A percentile compares a stretch with the other conserved stretches of the same genome.
Conservation (phyloP, 2,113 vertebrate species). For the Varanus salvator region DNA sequence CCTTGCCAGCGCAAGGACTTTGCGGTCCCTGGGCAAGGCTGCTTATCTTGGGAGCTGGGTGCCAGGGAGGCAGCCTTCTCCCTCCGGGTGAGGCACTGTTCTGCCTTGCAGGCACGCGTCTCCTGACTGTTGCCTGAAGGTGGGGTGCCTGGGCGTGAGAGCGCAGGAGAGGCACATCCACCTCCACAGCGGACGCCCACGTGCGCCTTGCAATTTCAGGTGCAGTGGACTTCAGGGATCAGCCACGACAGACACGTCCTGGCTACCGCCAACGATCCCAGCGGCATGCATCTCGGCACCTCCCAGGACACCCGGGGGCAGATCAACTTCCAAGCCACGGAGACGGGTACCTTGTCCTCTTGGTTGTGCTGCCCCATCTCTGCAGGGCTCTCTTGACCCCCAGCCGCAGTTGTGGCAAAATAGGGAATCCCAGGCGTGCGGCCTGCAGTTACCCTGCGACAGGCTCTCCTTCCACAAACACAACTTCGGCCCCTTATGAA, state of each 20-base stretch:
- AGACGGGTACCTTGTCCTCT: slow-evolving; percentile 81
- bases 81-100: too few relatives aligned
- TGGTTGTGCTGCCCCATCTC: too few relatives aligned
- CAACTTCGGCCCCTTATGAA: neutral
- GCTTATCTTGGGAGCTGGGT: neutral
- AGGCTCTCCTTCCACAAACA: neutral
- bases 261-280: slow-evolving; percentile 82
- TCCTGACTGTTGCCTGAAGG: slow-evolving; percentile 40
- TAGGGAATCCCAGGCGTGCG: neutral
- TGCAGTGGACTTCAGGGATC: slow-evolving; percentile 88
- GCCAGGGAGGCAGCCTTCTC: neutral
- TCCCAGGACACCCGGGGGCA: slow-evolving; percentile 83
- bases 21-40: fast-evolving
- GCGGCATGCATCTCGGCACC: slow-evolving; percentile 74
- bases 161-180: too few relatives aligned
- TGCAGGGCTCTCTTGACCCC: neutral
- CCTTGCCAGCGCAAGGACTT: fast-evolving
- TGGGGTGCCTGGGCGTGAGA: neutral
- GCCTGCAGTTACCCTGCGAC: neutral
- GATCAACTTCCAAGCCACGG: slow-evolving; percentile 85
- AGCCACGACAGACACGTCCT: slow-evolving; percentile 81
- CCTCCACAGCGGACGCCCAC: too few relatives aligned
- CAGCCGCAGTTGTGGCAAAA: neutral
- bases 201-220: slow-evolving; percentile 75
- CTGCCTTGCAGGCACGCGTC: slow-evolving; percentile 47